Evolutionary conservation across 2,797 vertebrate genomes (phyloP).

Genomic region (Tenualosa thibaudeaui): DNA sequence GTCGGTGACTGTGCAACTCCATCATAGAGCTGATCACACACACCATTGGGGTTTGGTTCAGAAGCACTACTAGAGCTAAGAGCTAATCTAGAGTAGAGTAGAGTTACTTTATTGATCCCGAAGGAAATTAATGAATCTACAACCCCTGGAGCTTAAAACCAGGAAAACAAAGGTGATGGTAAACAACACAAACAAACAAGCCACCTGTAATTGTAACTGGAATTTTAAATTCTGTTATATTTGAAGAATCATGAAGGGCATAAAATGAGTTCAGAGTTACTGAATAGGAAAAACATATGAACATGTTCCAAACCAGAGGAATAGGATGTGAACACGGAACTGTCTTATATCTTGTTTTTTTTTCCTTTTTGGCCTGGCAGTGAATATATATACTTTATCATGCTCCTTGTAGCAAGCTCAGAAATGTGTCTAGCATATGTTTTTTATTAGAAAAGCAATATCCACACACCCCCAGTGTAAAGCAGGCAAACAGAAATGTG

Average conservation of each 20-base stretch:
- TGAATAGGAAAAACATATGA: neutral
- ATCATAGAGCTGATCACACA: neutral
- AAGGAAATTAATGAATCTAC: too few relatives aligned
- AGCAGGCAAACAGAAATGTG: neutral
- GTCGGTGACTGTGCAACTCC: neutral
- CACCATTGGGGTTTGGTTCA: neutral
- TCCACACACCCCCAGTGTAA: neutral
- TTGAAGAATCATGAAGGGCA: too few relatives aligned
- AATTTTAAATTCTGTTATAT: too few relatives aligned
- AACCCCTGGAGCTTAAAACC: too few relatives aligned
- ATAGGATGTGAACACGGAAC: neutral
- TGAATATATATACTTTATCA: neutral
- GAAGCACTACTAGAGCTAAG: neutral
- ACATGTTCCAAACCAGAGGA: neutral
- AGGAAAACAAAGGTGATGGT: too few relatives aligned
- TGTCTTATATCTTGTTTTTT: neutral
- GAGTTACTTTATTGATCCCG: too few relatives aligned
- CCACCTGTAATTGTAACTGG: neutral
- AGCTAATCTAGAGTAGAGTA: too few relatives aligned
- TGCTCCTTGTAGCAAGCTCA: too few relatives aligned
- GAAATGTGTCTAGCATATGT: neutral
- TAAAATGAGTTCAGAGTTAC: too few relatives aligned
- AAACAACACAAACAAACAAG: neutral
- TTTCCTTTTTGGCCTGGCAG: neutral
- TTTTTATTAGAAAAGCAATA: slow-evolving; percentile 14